Conservation (phyloP, 1,140 invertebrate genomes). For the Asbolus verrucosus region DNA sequence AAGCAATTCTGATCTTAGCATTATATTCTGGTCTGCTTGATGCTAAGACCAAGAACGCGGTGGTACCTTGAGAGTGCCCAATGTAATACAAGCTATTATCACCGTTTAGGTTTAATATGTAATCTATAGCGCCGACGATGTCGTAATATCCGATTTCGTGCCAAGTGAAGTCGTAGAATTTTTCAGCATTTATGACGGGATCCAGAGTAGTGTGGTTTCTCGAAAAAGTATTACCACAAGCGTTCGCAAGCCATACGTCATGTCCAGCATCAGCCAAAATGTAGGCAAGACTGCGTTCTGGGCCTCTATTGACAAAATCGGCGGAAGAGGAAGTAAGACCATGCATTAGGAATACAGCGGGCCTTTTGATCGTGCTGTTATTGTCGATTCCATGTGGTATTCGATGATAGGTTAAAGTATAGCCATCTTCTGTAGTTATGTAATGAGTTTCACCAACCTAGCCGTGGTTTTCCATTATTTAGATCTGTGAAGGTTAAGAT, state of each 20-base stretch:
- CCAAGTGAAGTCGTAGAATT: constrained; percentile 59
- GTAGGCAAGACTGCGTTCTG: constrained; percentile 51
- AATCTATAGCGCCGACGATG: constrained; percentile 72
- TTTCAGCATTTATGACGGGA: constrained; percentile 64
- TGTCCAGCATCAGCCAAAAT: constrained; percentile 62
- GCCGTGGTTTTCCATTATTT: constrained; percentile 61
- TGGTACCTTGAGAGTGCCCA: constrained; percentile 73
- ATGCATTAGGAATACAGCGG: constrained; percentile 65
- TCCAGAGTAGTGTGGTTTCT: constrained; percentile 54
- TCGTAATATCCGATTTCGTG: constrained; percentile 68
- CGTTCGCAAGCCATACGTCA: constrained; percentile 77
- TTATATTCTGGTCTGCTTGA: constrained; percentile 69
- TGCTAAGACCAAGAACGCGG: constrained; percentile 68
- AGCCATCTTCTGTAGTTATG: constrained; percentile 70
- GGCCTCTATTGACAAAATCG: constrained; percentile 48
- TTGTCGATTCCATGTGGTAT: constrained; percentile 63
- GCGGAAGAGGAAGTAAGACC: constrained; percentile 42
- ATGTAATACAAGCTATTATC: no score
- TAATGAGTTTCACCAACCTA: constrained; percentile 61
- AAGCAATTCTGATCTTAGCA: constrained; percentile 64
- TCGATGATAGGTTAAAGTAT: constrained; percentile 70
- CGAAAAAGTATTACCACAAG: constrained; percentile 74
- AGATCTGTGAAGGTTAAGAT: constrained; percentile 10
- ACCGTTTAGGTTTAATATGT: constrained; percentile 67
- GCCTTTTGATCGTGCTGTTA: constrained; percentile 21